Percentiles rank a stretch among this genome's conserved stretches.
These are phyloP conservation scores for Pelagia noctiluca DNA, from an alignment of 30 jellyfish, hydroid and myxozoan genomes.

Conservation along the genomic window DNA sequence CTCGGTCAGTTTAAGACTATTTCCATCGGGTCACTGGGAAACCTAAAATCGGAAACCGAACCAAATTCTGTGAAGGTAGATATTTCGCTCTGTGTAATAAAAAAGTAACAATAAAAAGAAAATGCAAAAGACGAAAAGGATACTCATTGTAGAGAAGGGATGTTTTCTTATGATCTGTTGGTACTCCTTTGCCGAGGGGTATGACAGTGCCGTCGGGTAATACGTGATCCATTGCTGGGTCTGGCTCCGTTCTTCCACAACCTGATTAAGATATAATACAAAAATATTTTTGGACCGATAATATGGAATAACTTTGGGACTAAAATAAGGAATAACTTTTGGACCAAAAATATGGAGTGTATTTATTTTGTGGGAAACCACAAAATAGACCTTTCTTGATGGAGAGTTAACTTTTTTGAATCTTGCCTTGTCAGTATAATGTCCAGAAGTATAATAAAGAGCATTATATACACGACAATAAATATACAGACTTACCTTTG, in stretches of 20 bases:
- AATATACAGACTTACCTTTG: slow-evolving; percentile 72
- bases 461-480: background rate
- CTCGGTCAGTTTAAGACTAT: too few relatives aligned
- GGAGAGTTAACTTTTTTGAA: background rate
- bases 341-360: too few relatives aligned
- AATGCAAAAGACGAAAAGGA: slow-evolving; percentile 58
- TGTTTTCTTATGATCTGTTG: slow-evolving; percentile 14
- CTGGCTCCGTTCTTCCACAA: slow-evolving; percentile 89
- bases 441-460: too few relatives aligned
- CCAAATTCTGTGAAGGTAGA: background rate
- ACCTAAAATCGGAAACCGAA: too few relatives aligned
- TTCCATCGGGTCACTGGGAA: too few relatives aligned
- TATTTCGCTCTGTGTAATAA: background rate
- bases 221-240: slow-evolving; percentile 67
- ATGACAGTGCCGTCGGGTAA: slow-evolving; percentile 79
- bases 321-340: background rate
- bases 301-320: background rate
- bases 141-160: slow-evolving; percentile 91
- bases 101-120: background rate
- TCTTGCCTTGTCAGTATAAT: background rate
- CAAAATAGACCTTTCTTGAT: too few relatives aligned
- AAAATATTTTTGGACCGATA: background rate
- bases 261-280: slow-evolving; percentile 41
- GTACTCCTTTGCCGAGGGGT: slow-evolving; percentile 78
- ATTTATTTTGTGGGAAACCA: too few relatives aligned